Evolutionary conservation across 1,140 invertebrate genomes (phyloP).

Genomic region (Centruroides vittatus): DNA sequence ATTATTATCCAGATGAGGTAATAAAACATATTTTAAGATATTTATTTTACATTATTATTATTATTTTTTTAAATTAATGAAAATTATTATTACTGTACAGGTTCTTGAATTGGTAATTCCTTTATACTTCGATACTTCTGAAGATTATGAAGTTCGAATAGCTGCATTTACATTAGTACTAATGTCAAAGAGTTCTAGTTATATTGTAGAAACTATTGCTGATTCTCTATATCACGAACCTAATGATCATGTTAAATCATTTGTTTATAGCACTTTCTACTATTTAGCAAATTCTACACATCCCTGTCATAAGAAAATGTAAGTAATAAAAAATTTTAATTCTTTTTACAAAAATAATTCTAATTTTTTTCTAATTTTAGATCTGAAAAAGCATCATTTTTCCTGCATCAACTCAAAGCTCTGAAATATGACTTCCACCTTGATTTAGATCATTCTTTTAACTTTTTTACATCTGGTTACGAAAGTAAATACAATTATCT

Average conservation of each 20-base stretch:
- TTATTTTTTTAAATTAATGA: not conserved
- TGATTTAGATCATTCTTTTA: not conserved
- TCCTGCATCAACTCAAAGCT: slow-evolving; percentile 1
- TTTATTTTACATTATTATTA: not conserved
- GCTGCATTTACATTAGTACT: slow-evolving; percentile 5
- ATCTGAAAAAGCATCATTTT: not conserved
- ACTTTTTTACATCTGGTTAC: not conserved
- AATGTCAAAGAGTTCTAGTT: not conserved
- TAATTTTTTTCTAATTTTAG: not conserved
- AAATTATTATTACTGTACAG: not conserved
- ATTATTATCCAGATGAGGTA: slow-evolving; percentile 10
- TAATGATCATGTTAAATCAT: slow-evolving; percentile 7
- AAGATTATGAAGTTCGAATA: slow-evolving; percentile 10
- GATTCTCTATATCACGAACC: slow-evolving; percentile 2
- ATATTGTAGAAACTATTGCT: slow-evolving; percentile 10
- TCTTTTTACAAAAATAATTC: not conserved
- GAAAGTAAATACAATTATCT: not conserved
- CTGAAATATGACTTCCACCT: slow-evolving; percentile 2
- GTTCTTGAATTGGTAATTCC: slow-evolving; percentile 6
- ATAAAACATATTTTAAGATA: not conserved
- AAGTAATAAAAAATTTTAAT: not conserved
- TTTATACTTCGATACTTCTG: slow-evolving; percentile 10
- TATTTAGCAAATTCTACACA: slow-evolving; percentile 7
- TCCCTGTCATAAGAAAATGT: slow-evolving; percentile 9
- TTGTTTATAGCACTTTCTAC: slow-evolving; percentile 6